These are phyloP conservation scores for Lethenteron reissneri DNA, from an alignment of 2,113 vertebrate genomes.

Conservation along the genomic window DNA sequence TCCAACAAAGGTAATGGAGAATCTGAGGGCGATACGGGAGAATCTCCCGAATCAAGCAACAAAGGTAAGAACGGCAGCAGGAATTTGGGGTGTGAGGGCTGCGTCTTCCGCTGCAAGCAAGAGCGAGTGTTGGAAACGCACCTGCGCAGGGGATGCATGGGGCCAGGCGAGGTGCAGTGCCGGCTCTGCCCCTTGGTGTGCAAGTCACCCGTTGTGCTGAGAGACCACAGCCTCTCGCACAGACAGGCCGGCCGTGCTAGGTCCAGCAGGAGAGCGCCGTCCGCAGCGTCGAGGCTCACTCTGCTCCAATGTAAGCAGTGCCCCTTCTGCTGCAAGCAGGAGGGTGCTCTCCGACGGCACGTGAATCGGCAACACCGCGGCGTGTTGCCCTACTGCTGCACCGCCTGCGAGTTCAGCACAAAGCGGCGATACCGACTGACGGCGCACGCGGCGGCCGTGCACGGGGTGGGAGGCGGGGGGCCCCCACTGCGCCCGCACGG, in stretches of 20 bases:
- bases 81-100: constrained; percentile 11
- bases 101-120: constrained; percentile 46
- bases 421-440: constrained; percentile 53
- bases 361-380: constrained; percentile 48
- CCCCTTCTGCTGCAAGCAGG: constrained; percentile 50
- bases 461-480: constrained; percentile 20
- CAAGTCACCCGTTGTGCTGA: constrained; percentile 26
- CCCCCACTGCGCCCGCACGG: constrained; percentile 30
- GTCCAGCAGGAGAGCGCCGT: neutral
- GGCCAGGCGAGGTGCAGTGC: constrained; percentile 28
- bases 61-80: too few species aligned
- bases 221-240: constrained; percentile 28
- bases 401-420: constrained; percentile 59
- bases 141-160: constrained; percentile 37
- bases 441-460: constrained; percentile 67
- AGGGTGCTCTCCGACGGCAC: constrained; percentile 43
- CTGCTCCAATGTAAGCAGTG: constrained; percentile 29
- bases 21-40: too few species aligned
- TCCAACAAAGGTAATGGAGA: too few species aligned
- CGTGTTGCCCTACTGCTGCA: constrained; percentile 35
- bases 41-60: too few species aligned
- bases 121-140: constrained; percentile 40
- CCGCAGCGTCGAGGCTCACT: constrained; percentile 13
- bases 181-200: constrained; percentile 34
- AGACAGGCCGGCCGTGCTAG: constrained; percentile 13